phyloP scores from a whole-genome alignment of 2,888 invertebrate genomes.

The Drosophila borealis region DNA sequence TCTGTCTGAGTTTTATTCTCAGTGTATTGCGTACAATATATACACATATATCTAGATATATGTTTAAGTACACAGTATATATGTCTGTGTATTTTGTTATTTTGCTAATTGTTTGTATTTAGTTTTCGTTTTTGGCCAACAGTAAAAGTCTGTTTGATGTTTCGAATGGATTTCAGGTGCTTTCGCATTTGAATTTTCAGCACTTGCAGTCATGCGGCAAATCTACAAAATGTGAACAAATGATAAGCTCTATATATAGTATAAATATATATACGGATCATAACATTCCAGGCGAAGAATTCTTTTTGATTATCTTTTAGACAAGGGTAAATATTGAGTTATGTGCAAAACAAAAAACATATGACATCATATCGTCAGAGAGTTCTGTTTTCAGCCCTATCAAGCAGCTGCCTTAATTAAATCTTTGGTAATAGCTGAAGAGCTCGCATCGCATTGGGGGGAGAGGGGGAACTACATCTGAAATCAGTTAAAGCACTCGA shows the following conservation, averaged over 20 bases:
- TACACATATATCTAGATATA: not conserved
- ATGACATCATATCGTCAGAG: constrained; percentile 31
- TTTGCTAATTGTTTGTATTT: constrained; percentile 73
- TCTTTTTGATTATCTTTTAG: constrained; percentile 17
- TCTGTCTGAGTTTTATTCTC: constrained; percentile 52
- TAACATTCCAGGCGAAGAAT: not conserved
- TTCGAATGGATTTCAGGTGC: constrained; percentile 16
- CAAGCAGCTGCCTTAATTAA: no score
- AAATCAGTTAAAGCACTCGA: constrained; percentile 5
- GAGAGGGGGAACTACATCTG: no score
- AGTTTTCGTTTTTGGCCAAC: constrained; percentile 42
- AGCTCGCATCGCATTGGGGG: no score
- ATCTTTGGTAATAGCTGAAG: no score
- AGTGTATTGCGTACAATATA: constrained; percentile 17
- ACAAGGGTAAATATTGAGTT: constrained; percentile 4
- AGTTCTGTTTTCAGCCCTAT: not conserved
- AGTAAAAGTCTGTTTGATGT: constrained; percentile 34
- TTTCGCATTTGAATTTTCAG: constrained; percentile 1
- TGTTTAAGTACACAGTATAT: not conserved
- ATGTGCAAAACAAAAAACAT: not conserved
- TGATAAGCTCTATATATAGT: constrained; percentile 6
- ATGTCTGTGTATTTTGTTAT: constrained; percentile 53
- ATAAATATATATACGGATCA: not conserved
- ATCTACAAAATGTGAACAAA: not conserved
- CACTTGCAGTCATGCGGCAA: not conserved